Evolutionary conservation across 2,797 vertebrate species (phyloP), one percentile per base, ranked within the genome.

Genomic region (Sparus aurata): DNA sequence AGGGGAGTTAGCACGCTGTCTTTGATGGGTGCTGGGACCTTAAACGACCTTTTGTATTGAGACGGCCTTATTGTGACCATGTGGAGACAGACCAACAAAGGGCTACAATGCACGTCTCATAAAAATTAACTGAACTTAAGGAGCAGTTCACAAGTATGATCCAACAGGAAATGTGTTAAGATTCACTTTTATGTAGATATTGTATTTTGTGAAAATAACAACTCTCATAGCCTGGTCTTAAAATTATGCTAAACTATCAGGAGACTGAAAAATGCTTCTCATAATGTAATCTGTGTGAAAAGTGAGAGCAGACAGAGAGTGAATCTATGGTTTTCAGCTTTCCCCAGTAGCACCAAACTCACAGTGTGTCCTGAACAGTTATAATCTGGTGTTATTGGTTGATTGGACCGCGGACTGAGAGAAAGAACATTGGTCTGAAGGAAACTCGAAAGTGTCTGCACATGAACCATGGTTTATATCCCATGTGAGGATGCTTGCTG

Each of bases 21-120:
- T 93, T 92, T 90, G 88, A 91, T 89, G 89, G 85, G 69, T 55
- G 85, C 79, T 2, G 50, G 73, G 80, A 86, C 86, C 80, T 91
- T 60, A 85, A 78, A 83, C 59, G 73, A 92, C 83, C 90, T 87
- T 75, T 49, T 67, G n/a, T 63, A 30, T 77, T 38, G 16, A 69
- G 38, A 69, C n/a, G 16, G 57, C 64, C 53, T 85, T 67, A 84
- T 66, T 82, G 77, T 77, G 81, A 77, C 79, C 71, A 45, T 62
- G 74, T 69, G 72, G 67, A 65, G 54, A 67, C 34, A 10, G 47
- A 34, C 15, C 12, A 7, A 34, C 30, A 1, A 1, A 13, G n/a
- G 30, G 18, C 34, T 18, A 20, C 12, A 25, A 62, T n/a, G 47
- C 12, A 61, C 1, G 0, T 64, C 46, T 49, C 60, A 50, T 54